These are phyloP conservation scores for Lepidurus packardi DNA, from an alignment of 1,140 invertebrate species.

Conservation along the genomic window DNA sequence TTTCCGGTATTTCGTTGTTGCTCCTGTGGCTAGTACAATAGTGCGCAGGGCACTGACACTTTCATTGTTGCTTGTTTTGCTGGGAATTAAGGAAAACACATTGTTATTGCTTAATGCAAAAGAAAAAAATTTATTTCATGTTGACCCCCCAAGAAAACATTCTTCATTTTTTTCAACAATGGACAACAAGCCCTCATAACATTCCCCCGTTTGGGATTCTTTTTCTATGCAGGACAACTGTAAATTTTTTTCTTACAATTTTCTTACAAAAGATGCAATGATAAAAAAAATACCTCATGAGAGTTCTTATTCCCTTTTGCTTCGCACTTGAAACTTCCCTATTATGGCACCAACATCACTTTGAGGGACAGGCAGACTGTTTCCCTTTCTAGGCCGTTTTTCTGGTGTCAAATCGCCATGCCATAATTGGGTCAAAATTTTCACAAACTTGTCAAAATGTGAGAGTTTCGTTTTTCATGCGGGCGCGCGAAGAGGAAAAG, in stretches of 20 bases:
- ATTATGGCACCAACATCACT: constrained; percentile 13
- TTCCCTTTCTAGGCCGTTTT: neutral
- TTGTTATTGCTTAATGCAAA: neutral
- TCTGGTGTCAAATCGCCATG: neutral
- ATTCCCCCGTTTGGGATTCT: neutral
- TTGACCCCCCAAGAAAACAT: neutral
- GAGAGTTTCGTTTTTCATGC: neutral
- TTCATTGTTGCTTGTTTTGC: neutral
- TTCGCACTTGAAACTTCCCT: neutral
- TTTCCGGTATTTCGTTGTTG: neutral
- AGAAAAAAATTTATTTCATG: neutral
- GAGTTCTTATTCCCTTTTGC: neutral
- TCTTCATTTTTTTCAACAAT: constrained; percentile 8
- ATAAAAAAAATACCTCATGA: neutral
- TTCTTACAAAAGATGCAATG: constrained; percentile 15
- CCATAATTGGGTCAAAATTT: constrained; percentile 3
- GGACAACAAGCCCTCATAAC: constrained; percentile 2
- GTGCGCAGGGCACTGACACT: neutral
- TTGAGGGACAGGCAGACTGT: neutral
- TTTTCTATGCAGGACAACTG: constrained; percentile 9
- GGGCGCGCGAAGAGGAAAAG: neutral
- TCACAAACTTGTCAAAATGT: neutral
- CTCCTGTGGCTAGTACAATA: neutral
- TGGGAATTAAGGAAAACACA: neutral
- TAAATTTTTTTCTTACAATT: constrained; percentile 10